Evolutionary conservation across 2,113 vertebrate species (phyloP), one percentile per base, ranked within the genome.

Genomic region (Indri indri): DNA sequence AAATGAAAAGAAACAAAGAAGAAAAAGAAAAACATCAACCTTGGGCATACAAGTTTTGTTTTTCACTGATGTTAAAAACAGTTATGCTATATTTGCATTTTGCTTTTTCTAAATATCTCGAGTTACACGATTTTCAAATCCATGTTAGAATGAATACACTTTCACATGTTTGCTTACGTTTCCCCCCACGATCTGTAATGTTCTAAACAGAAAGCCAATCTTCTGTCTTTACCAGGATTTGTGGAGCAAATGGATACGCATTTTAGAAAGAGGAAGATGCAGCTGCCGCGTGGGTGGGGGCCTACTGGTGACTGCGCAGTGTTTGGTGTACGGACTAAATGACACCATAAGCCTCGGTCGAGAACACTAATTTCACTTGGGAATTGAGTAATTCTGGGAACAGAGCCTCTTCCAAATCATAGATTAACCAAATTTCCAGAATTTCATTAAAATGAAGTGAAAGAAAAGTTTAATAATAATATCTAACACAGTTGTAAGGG

Each of bases 361-460:
- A 73, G 50, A 81, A 91, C 59, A 77, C 61, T 87, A 8, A 59
- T 77, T 96, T 96, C 37, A 76, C 30, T 66, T 77, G 77, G 45
- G 8, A 92, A 65, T 5, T 54, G 80, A 92, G 63, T 10, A 57
- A 82, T 89, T 88, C 52, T 77, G 14, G 83, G 83, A 96, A 65
- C 34, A 93, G 11, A 54, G 23, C 27, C 34, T 70, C 57, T 81
- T 87, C 57, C n/a, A 65, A 71, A 86, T 54, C 6, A 59, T 0
- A 84, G 52, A 54, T 93, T 17, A 23, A 77, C 73, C 65, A 50
- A 45, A 86, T 70, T 52, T 73, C 37, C 23, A 68, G 91, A 45
- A 70, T 94, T 93, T 82, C 79, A 87, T 30, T 70, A 20, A 82
- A 81, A 54, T 77, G 37, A 92, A 81, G 76, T 50, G 87, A 66